A percentile compares a stretch with the other conserved stretches of the same genome.
Evolutionary conservation across 2,113 vertebrate species (phyloP).

Genomic region (Xenotilapia leptura): DNA sequence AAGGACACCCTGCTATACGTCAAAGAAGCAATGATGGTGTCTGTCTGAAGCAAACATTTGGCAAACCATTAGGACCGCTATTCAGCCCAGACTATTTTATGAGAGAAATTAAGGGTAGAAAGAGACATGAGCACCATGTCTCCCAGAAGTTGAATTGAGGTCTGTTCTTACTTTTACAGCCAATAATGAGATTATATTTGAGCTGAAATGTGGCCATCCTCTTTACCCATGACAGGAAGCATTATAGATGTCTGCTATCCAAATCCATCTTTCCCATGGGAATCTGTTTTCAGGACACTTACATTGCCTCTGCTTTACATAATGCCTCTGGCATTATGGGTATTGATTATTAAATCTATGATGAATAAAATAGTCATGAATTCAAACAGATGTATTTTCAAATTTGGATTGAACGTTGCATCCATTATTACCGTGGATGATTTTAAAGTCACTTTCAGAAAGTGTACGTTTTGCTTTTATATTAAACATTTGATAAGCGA

Average conservation of each 20-base stretch:
- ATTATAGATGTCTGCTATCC: conserved; percentile 16
- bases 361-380: neutral
- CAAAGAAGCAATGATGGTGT: neutral
- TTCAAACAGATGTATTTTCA: neutral
- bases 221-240: conserved; percentile 15
- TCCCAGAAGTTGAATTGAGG: conserved; percentile 55
- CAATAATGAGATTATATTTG: conserved; percentile 61
- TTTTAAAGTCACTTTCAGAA: neutral
- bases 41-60: conserved; percentile 14
- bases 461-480: neutral
- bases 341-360: conserved; percentile 33
- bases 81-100: conserved; percentile 62
- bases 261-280: conserved; percentile 21
- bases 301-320: conserved; percentile 15
- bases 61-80: conserved; percentile 53
- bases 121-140: conserved; percentile 37
- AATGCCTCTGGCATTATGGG: conserved; percentile 7
- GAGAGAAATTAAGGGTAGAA: conserved; percentile 40
- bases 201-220: conserved; percentile 36
- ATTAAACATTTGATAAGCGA: neutral
- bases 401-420: neutral
- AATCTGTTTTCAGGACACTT: conserved; percentile 25
- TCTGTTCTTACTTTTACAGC: conserved; percentile 60
- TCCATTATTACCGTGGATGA: neutral
- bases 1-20: neutral